Percentiles rank a stretch among this genome's conserved stretches.
Conservation (phyloP, 2,888 invertebrate genomes). For the Synanthedon tipuliformis region DNA sequence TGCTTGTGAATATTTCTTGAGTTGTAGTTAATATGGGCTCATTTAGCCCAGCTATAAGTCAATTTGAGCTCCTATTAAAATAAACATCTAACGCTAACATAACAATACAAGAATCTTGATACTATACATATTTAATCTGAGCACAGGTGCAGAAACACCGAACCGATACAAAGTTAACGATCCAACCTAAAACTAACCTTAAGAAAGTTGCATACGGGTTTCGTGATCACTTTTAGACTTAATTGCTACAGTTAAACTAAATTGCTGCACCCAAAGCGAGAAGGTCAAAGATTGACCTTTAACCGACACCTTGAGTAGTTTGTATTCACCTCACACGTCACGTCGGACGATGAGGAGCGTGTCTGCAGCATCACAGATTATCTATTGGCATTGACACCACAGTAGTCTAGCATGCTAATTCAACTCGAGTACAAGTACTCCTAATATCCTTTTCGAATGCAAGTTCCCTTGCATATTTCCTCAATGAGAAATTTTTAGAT, state of each 20-base stretch:
- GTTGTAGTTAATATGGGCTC: no score
- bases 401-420: slow-evolving; percentile 39
- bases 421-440: slow-evolving; percentile 13
- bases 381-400: slow-evolving; percentile 40
- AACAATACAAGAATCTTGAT: no score
- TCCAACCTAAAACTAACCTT: not conserved
- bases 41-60: no score
- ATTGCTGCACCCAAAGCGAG: slow-evolving; percentile 4
- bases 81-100: no score
- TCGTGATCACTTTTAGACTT: not conserved
- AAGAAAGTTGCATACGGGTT: not conserved
- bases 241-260: not conserved
- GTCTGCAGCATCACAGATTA: slow-evolving; percentile 38
- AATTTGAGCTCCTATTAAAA: no score
- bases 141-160: not conserved
- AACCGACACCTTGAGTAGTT: slow-evolving; percentile 18
- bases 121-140: no score
- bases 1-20: no score
- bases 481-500: not conserved
- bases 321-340: slow-evolving; percentile 26
- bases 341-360: slow-evolving; percentile 13
- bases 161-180: not conserved
- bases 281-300: slow-evolving; percentile 25
- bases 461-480: not conserved
- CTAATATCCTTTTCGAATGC: slow-evolving; percentile 24